Conservation (phyloP, 2,888 invertebrate species). For the Augiades crinisus region DNA sequence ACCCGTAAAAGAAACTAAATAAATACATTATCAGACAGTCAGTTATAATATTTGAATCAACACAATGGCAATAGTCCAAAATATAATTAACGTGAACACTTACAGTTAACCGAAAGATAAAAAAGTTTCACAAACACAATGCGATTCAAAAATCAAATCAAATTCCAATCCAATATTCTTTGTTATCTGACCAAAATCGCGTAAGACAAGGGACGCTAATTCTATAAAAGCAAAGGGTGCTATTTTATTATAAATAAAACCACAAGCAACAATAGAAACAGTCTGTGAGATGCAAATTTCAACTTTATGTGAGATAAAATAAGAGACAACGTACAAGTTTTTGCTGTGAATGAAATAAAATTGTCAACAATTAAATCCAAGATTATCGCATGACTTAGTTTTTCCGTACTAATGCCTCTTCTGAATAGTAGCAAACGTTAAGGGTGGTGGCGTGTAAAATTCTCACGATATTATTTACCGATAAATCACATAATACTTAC, state of each 20-base stretch:
- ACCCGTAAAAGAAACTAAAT: too few species aligned
- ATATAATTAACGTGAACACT: not conserved
- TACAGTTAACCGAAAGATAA: not conserved
- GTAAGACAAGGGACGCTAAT: conserved; percentile 65
- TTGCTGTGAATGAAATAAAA: conserved; percentile 3
- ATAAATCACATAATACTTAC: not conserved
- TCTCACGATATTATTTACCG: conserved; percentile 51
- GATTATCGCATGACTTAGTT: conserved; percentile 71
- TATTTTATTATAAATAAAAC: conserved; percentile 42
- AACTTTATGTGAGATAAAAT: not conserved
- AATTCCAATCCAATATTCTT: conserved; percentile 54
- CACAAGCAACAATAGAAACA: conserved; percentile 30
- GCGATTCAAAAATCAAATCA: conserved; percentile 54
- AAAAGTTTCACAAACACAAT: conserved; percentile 29
- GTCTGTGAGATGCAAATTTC: not conserved
- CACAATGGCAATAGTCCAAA: not conserved
- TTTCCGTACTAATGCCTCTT: conserved; percentile 71
- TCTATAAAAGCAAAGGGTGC: conserved; percentile 72
- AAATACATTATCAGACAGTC: not conserved
- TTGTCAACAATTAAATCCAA: conserved; percentile 38
- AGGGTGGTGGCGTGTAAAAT: conserved; percentile 48
- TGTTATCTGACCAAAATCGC: conserved; percentile 68
- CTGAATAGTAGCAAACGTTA: conserved; percentile 60
- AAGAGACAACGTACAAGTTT: not conserved
- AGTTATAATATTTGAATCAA: not conserved